Evolutionary conservation across 2,888 invertebrate genomes (phyloP).

Genomic region (Drosophila diplacantha): DNA sequence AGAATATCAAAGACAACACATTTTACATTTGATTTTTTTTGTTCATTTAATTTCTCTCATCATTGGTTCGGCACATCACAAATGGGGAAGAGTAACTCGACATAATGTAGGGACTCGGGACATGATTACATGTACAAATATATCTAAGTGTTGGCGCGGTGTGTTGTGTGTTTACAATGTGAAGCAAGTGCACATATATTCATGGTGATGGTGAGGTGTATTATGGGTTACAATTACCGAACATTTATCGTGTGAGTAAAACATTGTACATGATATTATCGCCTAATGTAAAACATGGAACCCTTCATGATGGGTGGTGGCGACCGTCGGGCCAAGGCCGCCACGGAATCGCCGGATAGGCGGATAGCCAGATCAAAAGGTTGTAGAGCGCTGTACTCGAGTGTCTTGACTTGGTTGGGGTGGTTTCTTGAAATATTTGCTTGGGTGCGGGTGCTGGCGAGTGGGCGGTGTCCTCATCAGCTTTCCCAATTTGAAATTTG

Average conservation of each 20-base stretch:
- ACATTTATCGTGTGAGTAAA: constrained; percentile 48
- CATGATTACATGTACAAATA: constrained; percentile 25
- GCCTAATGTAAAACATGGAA: constrained; percentile 46
- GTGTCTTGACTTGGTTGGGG: background rate
- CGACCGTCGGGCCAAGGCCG: constrained; percentile 4
- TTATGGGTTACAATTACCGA: constrained; percentile 30
- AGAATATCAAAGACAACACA: constrained; percentile 31
- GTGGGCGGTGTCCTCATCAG: constrained; percentile 1
- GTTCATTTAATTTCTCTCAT: constrained; percentile 36
- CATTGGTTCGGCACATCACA: constrained; percentile 43
- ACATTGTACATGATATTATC: constrained; percentile 68
- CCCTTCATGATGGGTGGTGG: constrained; percentile 4
- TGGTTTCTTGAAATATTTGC: constrained; percentile 1
- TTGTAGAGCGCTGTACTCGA: constrained; percentile 42
- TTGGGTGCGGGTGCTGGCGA: background rate
- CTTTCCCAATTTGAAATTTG: constrained; percentile 28
- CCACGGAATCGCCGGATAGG: background rate
- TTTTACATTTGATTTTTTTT: constrained; percentile 5
- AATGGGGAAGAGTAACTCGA: constrained; percentile 46
- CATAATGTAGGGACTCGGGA: constrained; percentile 56
- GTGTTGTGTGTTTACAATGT: constrained; percentile 2
- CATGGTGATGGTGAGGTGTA: constrained; percentile 2
- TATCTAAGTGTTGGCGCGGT: constrained; percentile 9
- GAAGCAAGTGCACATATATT: constrained; percentile 7
- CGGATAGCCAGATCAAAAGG: background rate